phyloP scores from a whole-genome alignment of 2,113 vertebrate species.

The Gorsachius goisagi region DNA sequence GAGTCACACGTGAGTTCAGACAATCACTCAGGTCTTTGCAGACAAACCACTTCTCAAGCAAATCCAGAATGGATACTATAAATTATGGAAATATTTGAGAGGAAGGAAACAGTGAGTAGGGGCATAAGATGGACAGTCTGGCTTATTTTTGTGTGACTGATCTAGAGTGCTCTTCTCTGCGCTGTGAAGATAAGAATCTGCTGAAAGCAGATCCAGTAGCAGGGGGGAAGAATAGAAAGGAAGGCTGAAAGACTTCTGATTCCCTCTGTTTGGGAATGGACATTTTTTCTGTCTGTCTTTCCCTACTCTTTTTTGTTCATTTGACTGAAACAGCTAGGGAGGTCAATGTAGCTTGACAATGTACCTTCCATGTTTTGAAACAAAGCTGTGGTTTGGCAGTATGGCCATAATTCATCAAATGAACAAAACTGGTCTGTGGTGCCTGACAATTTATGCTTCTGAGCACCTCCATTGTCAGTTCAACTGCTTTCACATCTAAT shows the following conservation, averaged over 20 bases:
- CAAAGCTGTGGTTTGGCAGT: background rate
- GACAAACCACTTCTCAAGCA: background rate
- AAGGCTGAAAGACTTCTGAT: background rate
- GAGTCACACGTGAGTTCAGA: background rate
- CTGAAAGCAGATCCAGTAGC: background rate
- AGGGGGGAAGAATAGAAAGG: background rate
- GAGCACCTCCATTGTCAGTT: background rate
- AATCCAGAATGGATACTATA: background rate
- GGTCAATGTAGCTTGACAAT: background rate
- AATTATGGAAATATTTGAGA: background rate
- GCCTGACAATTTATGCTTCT: background rate
- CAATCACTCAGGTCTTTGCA: background rate
- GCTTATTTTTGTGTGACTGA: background rate
- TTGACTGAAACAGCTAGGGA: background rate
- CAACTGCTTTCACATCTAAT: background rate
- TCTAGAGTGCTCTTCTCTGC: background rate
- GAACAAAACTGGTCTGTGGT: background rate
- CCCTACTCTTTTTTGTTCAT: background rate
- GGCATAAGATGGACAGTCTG: background rate
- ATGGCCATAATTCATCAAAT: background rate
- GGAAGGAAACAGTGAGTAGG: background rate
- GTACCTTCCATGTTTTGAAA: background rate
- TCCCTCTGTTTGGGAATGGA: background rate
- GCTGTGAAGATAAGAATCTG: background rate
- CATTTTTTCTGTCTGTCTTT: background rate